Base-by-base conservation (phyloP, 1,140 invertebrate species). In the Calephelis nemesis region DNA sequence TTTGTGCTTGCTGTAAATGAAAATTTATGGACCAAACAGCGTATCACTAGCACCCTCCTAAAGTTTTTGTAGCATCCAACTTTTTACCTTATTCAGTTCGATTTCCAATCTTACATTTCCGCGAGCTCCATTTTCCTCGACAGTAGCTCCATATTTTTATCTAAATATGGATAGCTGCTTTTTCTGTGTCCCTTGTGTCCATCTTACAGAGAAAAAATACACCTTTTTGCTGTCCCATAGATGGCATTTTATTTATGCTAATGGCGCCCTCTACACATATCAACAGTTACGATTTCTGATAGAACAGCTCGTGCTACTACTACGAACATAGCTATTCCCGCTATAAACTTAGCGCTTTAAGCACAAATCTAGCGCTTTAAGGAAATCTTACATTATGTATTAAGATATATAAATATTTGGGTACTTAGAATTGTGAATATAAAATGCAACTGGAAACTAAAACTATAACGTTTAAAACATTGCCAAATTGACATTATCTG, bases 221-320 rank as follows among this genome's bases (percentile, higher is more conserved):
- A 9, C 4, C 54, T 60, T 60, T 60, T 60, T 60, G 30, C 54
- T 39, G 30, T 40, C 12, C 54, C 54, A 12, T 60, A 60, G 4
- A 60, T 60, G 30, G 54, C 11, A 60, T 60, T 60, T 60, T 12
- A 40, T 12, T 60, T 60, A 60, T 60, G 54, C 54, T 60, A 60
- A 60, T 60, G 30, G 30, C 39, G 30, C 30, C 54, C 9, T 60
- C 30, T 60, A 60, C 54, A 60, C 54, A 60, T 60, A 60, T 19
- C 12, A 40, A 40, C 54, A 12, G 54, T 60, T 60, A 60, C 30
- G 54, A 39, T 60, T 60, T 60, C 54, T 60, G 54, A 60, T 60
- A 40, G 19, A 40, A 40, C 54, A 40, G 30, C 30, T 60, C 19
- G 54, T 60, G 19, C 42, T 9, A 45, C 3, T 45, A 45, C 42